Evolutionary conservation across 2,888 invertebrate species (phyloP).

Genomic region (Callyntrura guangdongensis): DNA sequence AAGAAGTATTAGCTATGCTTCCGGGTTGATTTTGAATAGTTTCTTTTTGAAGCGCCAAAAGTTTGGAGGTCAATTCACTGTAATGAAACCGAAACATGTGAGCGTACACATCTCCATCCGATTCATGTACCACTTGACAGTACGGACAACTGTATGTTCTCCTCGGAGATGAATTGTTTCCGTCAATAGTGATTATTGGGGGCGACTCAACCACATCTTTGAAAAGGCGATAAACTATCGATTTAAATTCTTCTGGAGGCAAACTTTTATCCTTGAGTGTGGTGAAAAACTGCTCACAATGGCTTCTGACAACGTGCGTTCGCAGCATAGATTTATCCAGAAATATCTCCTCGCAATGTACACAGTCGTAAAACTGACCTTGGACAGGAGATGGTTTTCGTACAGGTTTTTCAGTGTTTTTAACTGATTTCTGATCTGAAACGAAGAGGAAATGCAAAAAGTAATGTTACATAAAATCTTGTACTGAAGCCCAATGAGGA

Average conservation of each 20-base stretch:
- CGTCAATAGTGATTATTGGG: neutral
- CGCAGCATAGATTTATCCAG: neutral
- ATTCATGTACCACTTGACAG: neutral
- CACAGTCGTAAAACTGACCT: neutral
- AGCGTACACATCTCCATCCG: constrained; percentile 13
- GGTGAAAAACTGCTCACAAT: constrained; percentile 24
- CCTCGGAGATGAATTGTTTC: neutral
- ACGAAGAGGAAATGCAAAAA: neutral
- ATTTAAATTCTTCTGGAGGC: constrained; percentile 7
- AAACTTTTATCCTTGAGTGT: neutral
- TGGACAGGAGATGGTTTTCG: neutral
- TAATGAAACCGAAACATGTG: constrained; percentile 36
- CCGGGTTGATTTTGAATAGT: neutral
- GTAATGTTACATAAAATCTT: neutral
- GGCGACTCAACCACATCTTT: neutral
- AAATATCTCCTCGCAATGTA: neutral
- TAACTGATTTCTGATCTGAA: neutral
- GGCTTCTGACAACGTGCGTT: constrained; percentile 21
- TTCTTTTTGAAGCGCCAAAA: constrained; percentile 5
- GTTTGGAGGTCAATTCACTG: constrained; percentile 22
- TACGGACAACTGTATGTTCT: neutral
- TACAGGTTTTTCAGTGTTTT: neutral
- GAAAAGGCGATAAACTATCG: constrained; percentile 9
- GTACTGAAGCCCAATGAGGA: no score
- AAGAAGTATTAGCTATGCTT: neutral